A percentile compares a stretch with the other conserved stretches of the same genome.
phyloP scores from a whole-genome alignment of 64 coral and sea anemone genomes.

The Acropora yongei region DNA sequence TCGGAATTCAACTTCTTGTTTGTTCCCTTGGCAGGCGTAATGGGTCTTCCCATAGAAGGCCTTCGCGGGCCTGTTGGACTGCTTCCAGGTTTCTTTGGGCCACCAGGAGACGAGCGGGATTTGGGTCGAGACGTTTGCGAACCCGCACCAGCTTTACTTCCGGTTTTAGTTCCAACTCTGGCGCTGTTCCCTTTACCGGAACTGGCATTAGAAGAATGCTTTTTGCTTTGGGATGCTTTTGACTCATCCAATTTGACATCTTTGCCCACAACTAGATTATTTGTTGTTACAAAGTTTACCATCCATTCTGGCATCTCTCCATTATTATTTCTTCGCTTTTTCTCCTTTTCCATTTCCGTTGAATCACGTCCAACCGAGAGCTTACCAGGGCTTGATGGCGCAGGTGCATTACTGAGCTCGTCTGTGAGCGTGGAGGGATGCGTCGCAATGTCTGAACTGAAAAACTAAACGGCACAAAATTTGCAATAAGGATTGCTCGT shows the following conservation, averaged over 20 bases:
- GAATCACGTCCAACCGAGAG: not conserved
- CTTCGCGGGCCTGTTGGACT: constrained; percentile 6
- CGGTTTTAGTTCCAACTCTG: constrained; percentile 22
- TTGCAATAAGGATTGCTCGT: too few species aligned
- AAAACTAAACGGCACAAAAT: constrained; percentile 23
- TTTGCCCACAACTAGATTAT: constrained; percentile 59
- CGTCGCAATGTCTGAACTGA: constrained; percentile 39
- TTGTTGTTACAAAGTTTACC: constrained; percentile 65
- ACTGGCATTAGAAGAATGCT: not conserved
- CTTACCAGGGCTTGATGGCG: not conserved
- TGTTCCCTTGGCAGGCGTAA: not conserved
- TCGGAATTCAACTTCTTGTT: not conserved
- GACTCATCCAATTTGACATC: constrained; percentile 67
- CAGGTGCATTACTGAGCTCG: not conserved
- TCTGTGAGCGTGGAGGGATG: constrained; percentile 10
- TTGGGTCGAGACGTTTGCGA: not conserved
- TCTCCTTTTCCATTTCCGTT: constrained; percentile 19
- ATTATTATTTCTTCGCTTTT: constrained; percentile 34
- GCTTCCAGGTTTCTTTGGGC: not conserved
- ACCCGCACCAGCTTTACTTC: constrained; percentile 10
- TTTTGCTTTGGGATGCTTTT: not conserved
- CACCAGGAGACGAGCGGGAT: constrained; percentile 35
- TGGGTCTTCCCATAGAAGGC: not conserved
- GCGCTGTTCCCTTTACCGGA: constrained; percentile 7
- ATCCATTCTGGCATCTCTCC: constrained; percentile 81